A percentile compares a stretch with the other conserved stretches of the same genome.
These are phyloP conservation scores for Xiphorhynchus elegans DNA, from an alignment of 2,113 vertebrate species.

Conservation along the genomic window DNA sequence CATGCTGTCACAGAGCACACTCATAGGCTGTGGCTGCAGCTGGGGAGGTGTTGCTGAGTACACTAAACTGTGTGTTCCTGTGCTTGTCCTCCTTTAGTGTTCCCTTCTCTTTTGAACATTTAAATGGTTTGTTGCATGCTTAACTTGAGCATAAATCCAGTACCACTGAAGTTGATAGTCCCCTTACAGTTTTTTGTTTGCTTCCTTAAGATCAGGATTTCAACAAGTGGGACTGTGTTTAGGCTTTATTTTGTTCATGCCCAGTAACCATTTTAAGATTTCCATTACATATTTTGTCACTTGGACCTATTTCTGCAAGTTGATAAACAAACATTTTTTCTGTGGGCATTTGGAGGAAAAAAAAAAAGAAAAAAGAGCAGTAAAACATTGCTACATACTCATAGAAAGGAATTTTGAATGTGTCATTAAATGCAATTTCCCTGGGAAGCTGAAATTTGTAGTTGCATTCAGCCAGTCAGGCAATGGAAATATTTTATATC, in stretches of 20 bases:
- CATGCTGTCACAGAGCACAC: fast-evolving
- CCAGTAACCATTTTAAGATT: background rate
- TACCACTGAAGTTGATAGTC: background rate
- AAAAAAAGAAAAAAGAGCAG: background rate
- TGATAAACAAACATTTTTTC: background rate
- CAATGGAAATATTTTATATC: background rate
- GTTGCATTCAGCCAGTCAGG: background rate
- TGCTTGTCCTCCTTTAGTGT: background rate
- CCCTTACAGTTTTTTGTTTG: background rate
- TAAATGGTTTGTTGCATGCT: background rate
- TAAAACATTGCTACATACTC: background rate
- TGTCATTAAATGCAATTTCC: background rate
- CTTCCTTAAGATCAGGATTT: background rate
- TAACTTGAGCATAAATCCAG: background rate
- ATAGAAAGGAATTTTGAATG: background rate
- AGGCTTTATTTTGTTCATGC: background rate
- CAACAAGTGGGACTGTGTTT: background rate
- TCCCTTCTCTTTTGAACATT: background rate
- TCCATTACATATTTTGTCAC: background rate
- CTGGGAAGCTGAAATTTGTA: background rate
- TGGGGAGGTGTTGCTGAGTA: background rate
- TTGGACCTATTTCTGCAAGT: background rate
- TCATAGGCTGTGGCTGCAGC: fast-evolving
- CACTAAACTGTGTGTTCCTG: background rate
- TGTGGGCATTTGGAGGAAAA: background rate